phyloP scores from a whole-genome alignment of 2,797 vertebrate genomes.

The Ctenochaetus hawaiiensis region DNA sequence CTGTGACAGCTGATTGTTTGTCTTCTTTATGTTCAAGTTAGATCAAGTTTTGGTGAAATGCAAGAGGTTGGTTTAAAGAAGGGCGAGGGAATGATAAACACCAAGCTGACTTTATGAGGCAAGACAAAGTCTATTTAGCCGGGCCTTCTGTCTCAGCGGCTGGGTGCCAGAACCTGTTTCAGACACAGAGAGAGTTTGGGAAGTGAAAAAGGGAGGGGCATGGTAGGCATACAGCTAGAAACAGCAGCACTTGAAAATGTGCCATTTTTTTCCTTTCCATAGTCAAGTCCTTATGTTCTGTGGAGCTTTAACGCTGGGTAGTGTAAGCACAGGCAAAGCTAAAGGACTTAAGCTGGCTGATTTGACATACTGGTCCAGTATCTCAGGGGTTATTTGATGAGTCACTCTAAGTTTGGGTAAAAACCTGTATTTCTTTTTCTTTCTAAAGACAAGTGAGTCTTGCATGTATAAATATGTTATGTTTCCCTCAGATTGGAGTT shows the following conservation, averaged over 20 bases:
- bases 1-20: constrained; percentile 7
- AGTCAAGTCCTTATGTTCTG: not conserved
- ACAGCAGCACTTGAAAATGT: constrained; percentile 26
- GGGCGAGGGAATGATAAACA: constrained; percentile 27
- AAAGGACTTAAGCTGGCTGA: not conserved
- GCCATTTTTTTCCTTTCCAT: constrained; percentile 23
- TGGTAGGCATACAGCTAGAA: constrained; percentile 18
- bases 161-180: constrained; percentile 69
- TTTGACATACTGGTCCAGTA: not conserved
- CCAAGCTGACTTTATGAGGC: constrained; percentile 59
- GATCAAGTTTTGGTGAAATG: constrained; percentile 45
- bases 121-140: constrained; percentile 64
- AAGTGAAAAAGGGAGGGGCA: constrained; percentile 48
- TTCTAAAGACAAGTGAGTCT: constrained; percentile 23
- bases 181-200: constrained; percentile 27
- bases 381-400: constrained; percentile 23
- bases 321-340: constrained; percentile 25
- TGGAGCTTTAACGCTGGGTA: not conserved
- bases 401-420: constrained; percentile 27
- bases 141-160: constrained; percentile 66
- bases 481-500: constrained; percentile 47
- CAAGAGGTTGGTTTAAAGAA: constrained; percentile 36
- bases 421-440: constrained; percentile 24
- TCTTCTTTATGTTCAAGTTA: constrained; percentile 41
- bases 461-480: constrained; percentile 59